Percentiles rank a stretch among this genome's conserved stretches.
Evolutionary conservation across 2,113 vertebrate species (phyloP).

Genomic region (Dipodomys spectabilis): DNA sequence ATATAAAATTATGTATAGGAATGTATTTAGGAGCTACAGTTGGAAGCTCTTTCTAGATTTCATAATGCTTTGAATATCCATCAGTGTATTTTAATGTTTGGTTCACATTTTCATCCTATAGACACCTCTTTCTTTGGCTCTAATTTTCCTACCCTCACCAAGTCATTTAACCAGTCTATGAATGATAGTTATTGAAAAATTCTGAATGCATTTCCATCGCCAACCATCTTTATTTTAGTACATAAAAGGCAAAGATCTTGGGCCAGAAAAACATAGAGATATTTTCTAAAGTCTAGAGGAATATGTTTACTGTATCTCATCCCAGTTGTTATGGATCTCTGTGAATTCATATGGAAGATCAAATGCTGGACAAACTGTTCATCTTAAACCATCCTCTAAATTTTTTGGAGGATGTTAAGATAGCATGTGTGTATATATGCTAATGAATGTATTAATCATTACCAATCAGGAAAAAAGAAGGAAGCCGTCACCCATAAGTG

Average conservation of each 20-base stretch:
- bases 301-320: background rate
- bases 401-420: background rate
- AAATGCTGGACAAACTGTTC: background rate
- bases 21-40: background rate
- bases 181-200: background rate
- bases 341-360: background rate
- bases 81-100: background rate
- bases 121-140: background rate
- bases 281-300: conserved; percentile 7
- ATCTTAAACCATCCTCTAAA: background rate
- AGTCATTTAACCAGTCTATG: background rate
- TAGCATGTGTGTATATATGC: background rate
- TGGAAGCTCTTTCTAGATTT: background rate
- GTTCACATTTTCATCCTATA: background rate
- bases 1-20: background rate
- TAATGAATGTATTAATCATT: background rate
- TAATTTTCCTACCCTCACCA: background rate
- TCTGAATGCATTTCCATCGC: background rate
- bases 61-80: background rate
- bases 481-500: background rate
- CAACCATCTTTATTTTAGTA: background rate
- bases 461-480: background rate
- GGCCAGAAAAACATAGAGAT: background rate
- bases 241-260: background rate
- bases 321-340: background rate